Evolutionary conservation across 2,113 vertebrate species (phyloP).

Genomic region (rat (Rattus norvegicus)): GRCr8 NC_086028.1:97798501-97799000

Average conservation of each 20-base stretch:
- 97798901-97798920: background rate
- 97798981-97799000: background rate
- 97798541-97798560: background rate
- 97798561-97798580: background rate
- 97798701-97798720: background rate
- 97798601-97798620: rapidly evolving
- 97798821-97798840: background rate
- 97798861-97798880: too few relatives aligned
- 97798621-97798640: background rate
- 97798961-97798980: background rate
- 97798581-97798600: background rate
- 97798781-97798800: background rate
- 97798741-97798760: background rate
- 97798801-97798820: background rate
- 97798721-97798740: background rate
- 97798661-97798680: background rate
- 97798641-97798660: background rate
- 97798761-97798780: background rate
- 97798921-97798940: rapidly evolving
- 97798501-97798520: background rate
- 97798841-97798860: background rate
- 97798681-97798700: background rate
- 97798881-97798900: too few relatives aligned
- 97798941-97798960: background rate
- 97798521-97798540: background rate